Percentiles rank a stretch among this genome's conserved stretches.
These are phyloP conservation scores for Drosophila anomelani DNA, from an alignment of 2,888 invertebrate species.

Conservation along the genomic window DNA sequence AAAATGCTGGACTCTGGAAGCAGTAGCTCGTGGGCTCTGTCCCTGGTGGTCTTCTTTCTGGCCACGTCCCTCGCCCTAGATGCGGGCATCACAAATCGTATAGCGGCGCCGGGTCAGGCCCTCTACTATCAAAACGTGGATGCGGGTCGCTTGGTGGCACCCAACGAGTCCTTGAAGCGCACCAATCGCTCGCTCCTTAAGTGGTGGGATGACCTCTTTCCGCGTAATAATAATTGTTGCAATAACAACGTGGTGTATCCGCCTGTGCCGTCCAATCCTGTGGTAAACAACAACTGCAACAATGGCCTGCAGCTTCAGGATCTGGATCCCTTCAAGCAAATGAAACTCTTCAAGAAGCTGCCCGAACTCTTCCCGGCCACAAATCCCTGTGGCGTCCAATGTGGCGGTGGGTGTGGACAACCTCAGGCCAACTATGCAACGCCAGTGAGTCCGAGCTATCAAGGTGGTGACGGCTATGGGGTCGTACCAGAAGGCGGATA, in stretches of 20 bases:
- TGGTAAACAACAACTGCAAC: slow-evolving; percentile 32
- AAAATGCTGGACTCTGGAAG: slow-evolving; percentile 53
- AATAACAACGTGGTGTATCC: slow-evolving; percentile 41
- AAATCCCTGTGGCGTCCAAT: slow-evolving; percentile 30
- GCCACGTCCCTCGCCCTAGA: slow-evolving; percentile 6
- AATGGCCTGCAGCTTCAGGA: slow-evolving; percentile 51
- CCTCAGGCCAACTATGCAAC: slow-evolving; percentile 41
- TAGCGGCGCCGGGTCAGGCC: slow-evolving; percentile 55
- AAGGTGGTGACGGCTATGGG: slow-evolving; percentile 44
- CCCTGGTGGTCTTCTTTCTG: slow-evolving; percentile 6
- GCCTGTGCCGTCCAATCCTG: background rate
- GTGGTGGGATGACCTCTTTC: slow-evolving; percentile 70
- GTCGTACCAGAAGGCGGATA: slow-evolving; percentile 24
- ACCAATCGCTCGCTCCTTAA: slow-evolving; percentile 72
- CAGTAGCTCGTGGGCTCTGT: slow-evolving; percentile 8
- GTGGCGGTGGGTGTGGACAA: slow-evolving; percentile 28
- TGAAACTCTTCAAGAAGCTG: slow-evolving; percentile 58
- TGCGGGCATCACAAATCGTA: slow-evolving; percentile 34
- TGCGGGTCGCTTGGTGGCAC: slow-evolving; percentile 61
- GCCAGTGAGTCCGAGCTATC: slow-evolving; percentile 45
- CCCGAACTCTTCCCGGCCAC: slow-evolving; percentile 47
- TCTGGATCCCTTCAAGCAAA: slow-evolving; percentile 66
- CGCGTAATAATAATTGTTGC: slow-evolving; percentile 59
- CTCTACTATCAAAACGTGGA: slow-evolving; percentile 71
- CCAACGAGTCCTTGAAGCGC: slow-evolving; percentile 62